Evolutionary conservation across 2,797 vertebrate species (phyloP).

Genomic region (Dicrostonyx torquatus): DNA sequence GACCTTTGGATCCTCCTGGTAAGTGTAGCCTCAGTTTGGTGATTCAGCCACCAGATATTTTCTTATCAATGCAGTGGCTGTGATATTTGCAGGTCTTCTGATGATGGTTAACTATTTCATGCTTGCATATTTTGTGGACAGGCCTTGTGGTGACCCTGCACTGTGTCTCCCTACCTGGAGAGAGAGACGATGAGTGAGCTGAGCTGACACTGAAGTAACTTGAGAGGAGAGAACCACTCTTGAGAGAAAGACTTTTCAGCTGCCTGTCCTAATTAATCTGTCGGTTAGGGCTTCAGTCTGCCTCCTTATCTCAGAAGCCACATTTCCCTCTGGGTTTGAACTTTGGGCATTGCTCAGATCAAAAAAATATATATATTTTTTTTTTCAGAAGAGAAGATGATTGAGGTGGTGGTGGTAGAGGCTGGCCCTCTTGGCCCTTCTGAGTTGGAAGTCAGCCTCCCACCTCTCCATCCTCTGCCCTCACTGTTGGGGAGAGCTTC

Average conservation of each 20-base stretch:
- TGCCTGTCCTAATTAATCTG: neutral
- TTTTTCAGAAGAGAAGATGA: neutral
- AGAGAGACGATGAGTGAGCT: neutral
- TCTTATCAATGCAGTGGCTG: neutral
- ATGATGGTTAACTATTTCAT: neutral
- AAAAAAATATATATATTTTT: neutral
- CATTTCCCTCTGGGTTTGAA: constrained; percentile 14
- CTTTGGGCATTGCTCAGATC: neutral
- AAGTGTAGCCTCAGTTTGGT: neutral
- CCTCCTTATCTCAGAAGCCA: neutral
- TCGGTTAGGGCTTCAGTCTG: neutral
- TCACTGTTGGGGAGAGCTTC: neutral
- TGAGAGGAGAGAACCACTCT: neutral
- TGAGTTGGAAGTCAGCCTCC: neutral
- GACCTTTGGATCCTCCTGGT: neutral
- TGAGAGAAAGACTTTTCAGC: neutral
- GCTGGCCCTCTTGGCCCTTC: neutral
- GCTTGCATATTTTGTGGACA: neutral
- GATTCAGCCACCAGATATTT: neutral
- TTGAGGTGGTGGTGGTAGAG: neutral
- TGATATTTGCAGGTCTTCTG: neutral
- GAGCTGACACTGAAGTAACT: neutral
- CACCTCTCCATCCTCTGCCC: neutral
- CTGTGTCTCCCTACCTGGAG: neutral
- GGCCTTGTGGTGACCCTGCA: neutral